These are phyloP conservation scores for Drosophila birchii DNA, from an alignment of 2,888 invertebrate species.

Conservation along the genomic window DNA sequence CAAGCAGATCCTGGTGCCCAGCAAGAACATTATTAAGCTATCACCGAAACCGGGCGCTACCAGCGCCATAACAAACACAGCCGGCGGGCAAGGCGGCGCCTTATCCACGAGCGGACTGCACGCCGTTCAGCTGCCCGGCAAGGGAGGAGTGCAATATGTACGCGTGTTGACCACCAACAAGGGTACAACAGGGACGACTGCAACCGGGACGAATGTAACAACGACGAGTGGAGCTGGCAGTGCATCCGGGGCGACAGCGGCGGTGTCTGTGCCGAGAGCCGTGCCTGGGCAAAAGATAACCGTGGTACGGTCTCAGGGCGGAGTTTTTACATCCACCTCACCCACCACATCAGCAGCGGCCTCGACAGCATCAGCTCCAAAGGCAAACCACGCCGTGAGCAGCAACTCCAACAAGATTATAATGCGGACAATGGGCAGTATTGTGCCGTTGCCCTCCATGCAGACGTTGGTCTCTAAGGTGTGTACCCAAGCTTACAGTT, in stretches of 20 bases:
- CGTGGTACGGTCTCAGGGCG: constrained; percentile 62
- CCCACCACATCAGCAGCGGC: constrained; percentile 4
- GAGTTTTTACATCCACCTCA: not conserved
- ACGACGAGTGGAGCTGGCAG: constrained; percentile 19
- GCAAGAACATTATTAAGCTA: constrained; percentile 81
- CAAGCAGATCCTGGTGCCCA: constrained; percentile 82
- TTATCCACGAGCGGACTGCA: constrained; percentile 60
- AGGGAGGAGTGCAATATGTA: constrained; percentile 87
- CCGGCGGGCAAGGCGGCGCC: constrained; percentile 15
- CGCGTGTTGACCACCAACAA: constrained; percentile 86
- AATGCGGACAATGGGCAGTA: constrained; percentile 73
- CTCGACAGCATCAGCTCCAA: constrained; percentile 8
- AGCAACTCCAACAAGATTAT: constrained; percentile 69
- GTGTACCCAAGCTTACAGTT: constrained; percentile 13
- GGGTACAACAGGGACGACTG: constrained; percentile 40
- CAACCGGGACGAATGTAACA: not conserved
- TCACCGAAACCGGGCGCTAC: constrained; percentile 68
- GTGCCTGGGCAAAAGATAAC: constrained; percentile 70
- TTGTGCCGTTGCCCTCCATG: constrained; percentile 69
- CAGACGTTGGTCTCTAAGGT: constrained; percentile 69
- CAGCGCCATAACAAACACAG: constrained; percentile 8
- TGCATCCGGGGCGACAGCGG: not conserved
- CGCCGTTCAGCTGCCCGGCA: constrained; percentile 82
- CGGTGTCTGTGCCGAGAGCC: constrained; percentile 43
- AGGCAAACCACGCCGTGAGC: constrained; percentile 32